Evolutionary conservation across 2,113 vertebrate genomes (phyloP), one percentile per base, ranked within the genome.

Genomic region (Tychaedon coryphoeus): DNA sequence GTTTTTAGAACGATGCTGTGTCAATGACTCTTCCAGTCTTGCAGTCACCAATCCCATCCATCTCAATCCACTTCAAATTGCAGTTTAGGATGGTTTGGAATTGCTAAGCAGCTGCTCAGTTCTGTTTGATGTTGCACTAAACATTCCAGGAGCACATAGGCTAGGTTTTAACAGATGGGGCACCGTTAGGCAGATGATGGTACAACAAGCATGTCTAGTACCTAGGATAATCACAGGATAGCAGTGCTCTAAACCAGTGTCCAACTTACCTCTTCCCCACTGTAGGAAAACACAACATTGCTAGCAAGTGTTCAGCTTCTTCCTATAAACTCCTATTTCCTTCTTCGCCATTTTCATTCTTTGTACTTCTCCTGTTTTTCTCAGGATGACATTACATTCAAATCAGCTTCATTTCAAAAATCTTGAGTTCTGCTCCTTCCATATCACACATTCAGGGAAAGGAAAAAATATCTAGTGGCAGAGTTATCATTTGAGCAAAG

Each of bases 31-130:
- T 72, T 80, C 43, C 36, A 19, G 14, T 54, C 26, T 53, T 70
- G 29, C 8, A 62, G 29, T 34, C 51, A 33, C 9, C 31, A 62
- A 19, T 16, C 17, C 58, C 9, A 5, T 91, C 53, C 50, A 50
- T 28, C 28, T 60, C 65, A 69, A 77, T 70, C 51, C 61, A 50
- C 31, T 89, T 92, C 62, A 62, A 71, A 53, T 25, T 88, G 11
- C 38, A 92, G 3, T 60, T 91, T 86, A 74, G 66, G 60, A 71
- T 81, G 34, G 10, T 69, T 74, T 66, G 75, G 58, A 92, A 87
- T 19, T 61, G 50, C 58, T 71, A 77, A 90, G 40, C n/a, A 94
- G 65, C 76, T 95, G 54, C 58, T 75, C 36, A 33, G 38, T 67
- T 85, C 73, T 60, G 5, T 75, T 75, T 61, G 22, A 53, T 42